Evolutionary conservation across 2,888 invertebrate genomes (phyloP), one percentile per base, ranked within the genome.

Genomic region (Morpho helenor): DNA sequence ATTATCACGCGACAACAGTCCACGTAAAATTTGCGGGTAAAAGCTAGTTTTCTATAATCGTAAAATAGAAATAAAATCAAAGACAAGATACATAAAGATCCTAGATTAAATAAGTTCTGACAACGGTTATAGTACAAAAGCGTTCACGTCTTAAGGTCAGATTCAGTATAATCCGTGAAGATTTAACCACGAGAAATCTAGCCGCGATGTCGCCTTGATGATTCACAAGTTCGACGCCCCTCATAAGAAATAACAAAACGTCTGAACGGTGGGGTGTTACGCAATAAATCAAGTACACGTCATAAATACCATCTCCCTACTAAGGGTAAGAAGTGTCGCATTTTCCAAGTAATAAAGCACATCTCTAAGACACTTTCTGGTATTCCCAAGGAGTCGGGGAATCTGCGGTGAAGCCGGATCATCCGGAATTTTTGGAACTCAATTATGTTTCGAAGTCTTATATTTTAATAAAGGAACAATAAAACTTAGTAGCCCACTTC

Each of bases 321-420:
- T 65, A 66, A 70, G 76, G 77, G 75, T 75, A 78, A 76, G 79
- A 79, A 79, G 76, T 80, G 80, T 79, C 79, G 72, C 80, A 77
- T 81, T 81, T 81, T 81, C 80, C 80, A 74, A 79, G 72, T 76
- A 79, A 81, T 81, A 81, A 77, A 75, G 75, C 68, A 64, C 71
- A 68, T 67, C 68, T 71, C 70, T 80, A 79, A 80, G 78, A 77
- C 78, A 80, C 73, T 80, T 48, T 63, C 55, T 54, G 59, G 59
- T 59, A 59, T 58, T 47, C 54, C 54, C 69, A 66, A 61, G 67
- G 66, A 60, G 65, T 63, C 65, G 59, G 66, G 62, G 69, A 62
- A 59, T 59, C 63, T 63, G 46, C 65, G 64, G 62, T 64, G 67
- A 66, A 63, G 66, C 68, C 63, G 61, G 56, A 64, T 65, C 64